Percentiles rank a stretch among this genome's conserved stretches.
Evolutionary conservation across 2,797 vertebrate species (phyloP).

Genomic region (Peromyscus attwateri): DNA sequence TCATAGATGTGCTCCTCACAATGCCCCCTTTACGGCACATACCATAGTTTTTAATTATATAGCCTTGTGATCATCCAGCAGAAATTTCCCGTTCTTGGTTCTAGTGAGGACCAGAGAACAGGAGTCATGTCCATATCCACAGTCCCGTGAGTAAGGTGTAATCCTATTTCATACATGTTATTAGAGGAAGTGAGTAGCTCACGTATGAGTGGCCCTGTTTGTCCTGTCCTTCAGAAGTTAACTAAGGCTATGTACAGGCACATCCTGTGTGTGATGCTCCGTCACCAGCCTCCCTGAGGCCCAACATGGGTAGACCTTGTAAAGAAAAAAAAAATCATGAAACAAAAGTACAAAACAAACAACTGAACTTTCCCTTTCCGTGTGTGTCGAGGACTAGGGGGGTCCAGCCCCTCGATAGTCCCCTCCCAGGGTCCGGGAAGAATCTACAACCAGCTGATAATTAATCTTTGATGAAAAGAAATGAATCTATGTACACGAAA

Average conservation of each 20-base stretch:
- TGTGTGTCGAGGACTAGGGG: too few species aligned
- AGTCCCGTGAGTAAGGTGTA: neutral
- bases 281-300: neutral
- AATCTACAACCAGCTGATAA: too few species aligned
- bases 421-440: too few species aligned
- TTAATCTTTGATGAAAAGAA: too few species aligned
- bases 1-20: neutral
- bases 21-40: neutral
- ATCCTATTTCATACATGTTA: constrained; percentile 11
- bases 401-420: too few species aligned
- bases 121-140: neutral
- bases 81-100: neutral
- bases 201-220: neutral
- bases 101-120: neutral
- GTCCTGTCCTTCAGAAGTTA: neutral
- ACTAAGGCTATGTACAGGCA: neutral
- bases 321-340: neutral
- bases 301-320: neutral
- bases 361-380: neutral
- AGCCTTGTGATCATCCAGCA: neutral
- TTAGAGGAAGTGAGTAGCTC: constrained; percentile 2
- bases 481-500: too few species aligned
- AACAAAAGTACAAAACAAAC: neutral
- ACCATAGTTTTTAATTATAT: neutral
- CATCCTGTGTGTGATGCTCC: neutral